Conservation (phyloP, 2,797 vertebrate species). For the Pseudocheirus occidentalis region DNA sequence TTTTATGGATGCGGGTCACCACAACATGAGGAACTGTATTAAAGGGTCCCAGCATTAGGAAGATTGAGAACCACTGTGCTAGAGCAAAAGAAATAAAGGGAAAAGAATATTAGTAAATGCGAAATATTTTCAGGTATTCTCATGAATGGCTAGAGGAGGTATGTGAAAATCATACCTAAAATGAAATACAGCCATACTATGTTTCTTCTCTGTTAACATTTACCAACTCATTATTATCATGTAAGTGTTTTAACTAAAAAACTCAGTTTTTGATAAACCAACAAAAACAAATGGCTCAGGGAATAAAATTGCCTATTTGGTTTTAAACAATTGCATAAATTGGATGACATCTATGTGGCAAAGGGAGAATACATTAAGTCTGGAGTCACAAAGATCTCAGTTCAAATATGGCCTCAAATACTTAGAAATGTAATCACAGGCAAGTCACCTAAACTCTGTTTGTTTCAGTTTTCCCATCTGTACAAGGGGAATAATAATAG, state of each 20-base stretch:
- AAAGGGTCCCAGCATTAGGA: too few relatives aligned
- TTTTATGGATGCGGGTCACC: too few relatives aligned
- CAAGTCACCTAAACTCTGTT: not conserved
- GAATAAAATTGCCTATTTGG: not conserved
- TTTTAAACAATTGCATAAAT: not conserved
- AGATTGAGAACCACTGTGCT: too few relatives aligned
- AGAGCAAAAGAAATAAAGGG: not conserved
- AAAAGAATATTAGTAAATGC: constrained; percentile 6
- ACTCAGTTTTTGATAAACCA: not conserved
- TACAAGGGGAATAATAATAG: not conserved
- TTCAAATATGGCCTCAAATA: not conserved
- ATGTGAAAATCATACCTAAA: constrained; percentile 35
- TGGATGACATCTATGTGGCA: not conserved
- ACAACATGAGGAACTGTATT: too few relatives aligned
- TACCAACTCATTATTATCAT: not conserved
- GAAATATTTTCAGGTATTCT: not conserved
- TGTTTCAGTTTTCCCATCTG: not conserved
- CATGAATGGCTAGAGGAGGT: constrained; percentile 21
- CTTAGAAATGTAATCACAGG: not conserved
- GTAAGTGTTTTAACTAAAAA: not conserved
- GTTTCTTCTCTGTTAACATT: not conserved
- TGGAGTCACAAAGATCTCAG: not conserved
- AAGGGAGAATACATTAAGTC: not conserved
- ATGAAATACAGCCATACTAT: not conserved
- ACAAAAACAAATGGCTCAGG: not conserved